These are phyloP conservation scores for Polypterus senegalus DNA, from an alignment of 2,113 vertebrate genomes.

Conservation along the genomic window DNA sequence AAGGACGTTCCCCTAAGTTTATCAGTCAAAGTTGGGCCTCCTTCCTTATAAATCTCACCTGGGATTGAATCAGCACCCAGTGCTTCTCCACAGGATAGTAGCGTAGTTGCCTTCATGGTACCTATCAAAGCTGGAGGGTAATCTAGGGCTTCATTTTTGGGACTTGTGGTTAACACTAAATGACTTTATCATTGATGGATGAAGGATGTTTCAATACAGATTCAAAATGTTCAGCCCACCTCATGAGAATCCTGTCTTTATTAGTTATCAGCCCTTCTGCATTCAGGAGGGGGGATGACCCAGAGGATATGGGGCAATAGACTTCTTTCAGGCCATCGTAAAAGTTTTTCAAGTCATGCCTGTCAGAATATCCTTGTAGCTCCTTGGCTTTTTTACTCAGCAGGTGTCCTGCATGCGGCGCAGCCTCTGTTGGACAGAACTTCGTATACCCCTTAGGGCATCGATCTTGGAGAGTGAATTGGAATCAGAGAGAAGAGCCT, in stretches of 20 bases:
- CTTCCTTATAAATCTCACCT: background rate
- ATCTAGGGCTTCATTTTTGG: background rate
- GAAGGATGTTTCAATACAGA: constrained; percentile 7
- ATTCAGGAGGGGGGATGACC: constrained; percentile 7
- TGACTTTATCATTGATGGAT: constrained; percentile 3
- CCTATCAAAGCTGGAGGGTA: background rate
- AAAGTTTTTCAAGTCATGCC: constrained; percentile 2
- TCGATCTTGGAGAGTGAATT: constrained; percentile 4
- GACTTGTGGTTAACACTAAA: constrained; percentile 5
- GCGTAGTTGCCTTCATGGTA: background rate
- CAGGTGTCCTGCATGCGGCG: constrained; percentile 3
- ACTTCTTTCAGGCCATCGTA: constrained; percentile 4
- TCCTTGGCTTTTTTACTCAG: constrained; percentile 5
- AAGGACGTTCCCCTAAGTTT: background rate
- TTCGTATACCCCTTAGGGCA: background rate
- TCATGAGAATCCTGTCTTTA: constrained; percentile 6
- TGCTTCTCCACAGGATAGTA: background rate
- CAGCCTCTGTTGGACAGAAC: background rate
- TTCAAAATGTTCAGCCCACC: constrained; percentile 6
- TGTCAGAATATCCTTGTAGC: constrained; percentile 6
- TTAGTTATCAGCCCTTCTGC: too few species aligned
- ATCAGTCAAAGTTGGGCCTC: too few species aligned
- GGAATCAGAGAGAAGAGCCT: constrained; percentile 5
- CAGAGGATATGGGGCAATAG: constrained; percentile 5
- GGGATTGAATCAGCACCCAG: background rate